Base-by-base conservation (phyloP, 2,888 invertebrate genomes). In the Eristalinus sepulchralis region DNA sequence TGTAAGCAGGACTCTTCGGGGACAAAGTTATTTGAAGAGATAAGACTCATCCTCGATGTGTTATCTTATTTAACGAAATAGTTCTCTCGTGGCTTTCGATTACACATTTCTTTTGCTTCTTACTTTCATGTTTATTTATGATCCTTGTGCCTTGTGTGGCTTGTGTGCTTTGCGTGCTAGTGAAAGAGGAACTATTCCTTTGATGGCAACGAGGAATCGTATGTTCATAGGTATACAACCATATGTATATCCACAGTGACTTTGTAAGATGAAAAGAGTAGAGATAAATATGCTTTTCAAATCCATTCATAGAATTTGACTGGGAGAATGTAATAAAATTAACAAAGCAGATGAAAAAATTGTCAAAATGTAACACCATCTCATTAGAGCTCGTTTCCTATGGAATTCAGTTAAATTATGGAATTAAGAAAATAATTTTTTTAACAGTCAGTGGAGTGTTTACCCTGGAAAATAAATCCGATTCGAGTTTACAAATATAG, bases 1-100 rank as follows among this genome's bases (percentile, higher is more conserved):
- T 57, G 57, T 24, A 27, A 33, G 53, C 36, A 27, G 39, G 33
- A 55, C 55, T 77, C 78, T 59, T 13, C 13, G 57, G 63, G 64
- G 78, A 78, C 78, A 57, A 64, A 71, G 70, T 78, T 64, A 78
- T 78, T 78, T 64, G 31, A 57, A 39, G 70, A 71, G 64, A 71
- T 71, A 78, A 71, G 31, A 34, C 53, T 33, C 39, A 47, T 78
- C 57, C 33, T 36, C 31, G 39, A 78, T 78, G 78, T 78, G 78
- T 59, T 64, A 78, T 78, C 78, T 78, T 78, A 71, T 78, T 78
- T 55, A 78, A 78, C 63, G 78, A 57, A 78, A 78, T 78, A 78
- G 78, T 70, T 47, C 47, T 77, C 34, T 63, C 27, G 62, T 72
- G 72, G 62, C 17, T 68, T 77, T 67, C 59, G 67, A 75, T 36